Evolutionary conservation across 2,797 vertebrate genomes (phyloP).

Genomic region (Aplochiton taeniatus): DNA sequence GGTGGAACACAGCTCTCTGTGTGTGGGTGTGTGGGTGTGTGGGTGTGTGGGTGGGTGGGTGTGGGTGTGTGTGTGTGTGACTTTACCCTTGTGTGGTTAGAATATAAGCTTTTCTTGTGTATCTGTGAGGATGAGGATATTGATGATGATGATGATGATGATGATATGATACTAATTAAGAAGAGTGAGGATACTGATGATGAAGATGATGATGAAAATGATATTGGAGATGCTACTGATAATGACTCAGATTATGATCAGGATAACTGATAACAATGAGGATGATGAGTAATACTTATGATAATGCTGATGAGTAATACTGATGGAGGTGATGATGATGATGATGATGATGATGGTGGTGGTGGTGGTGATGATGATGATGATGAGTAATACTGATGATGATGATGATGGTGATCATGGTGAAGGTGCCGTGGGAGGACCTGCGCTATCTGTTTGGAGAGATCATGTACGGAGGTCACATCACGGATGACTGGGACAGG

Average conservation of each 20-base stretch:
- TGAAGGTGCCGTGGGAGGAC: conserved; percentile 79
- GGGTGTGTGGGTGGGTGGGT: conserved; percentile 4
- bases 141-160: no score
- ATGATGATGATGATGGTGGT: no score
- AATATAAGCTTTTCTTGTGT: no score
- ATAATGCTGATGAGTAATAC: not conserved
- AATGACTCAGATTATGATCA: no score
- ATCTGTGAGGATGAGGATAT: no score
- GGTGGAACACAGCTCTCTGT: conserved; percentile 44
- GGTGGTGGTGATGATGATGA: no score
- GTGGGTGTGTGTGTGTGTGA: not conserved
- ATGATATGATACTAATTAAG: no score
- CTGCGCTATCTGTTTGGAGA: conserved; percentile 83
- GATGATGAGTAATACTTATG: conserved; percentile 12
- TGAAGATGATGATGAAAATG: no score
- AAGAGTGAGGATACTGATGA: no score
- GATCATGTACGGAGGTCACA: conserved; percentile 81
- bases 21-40: not conserved
- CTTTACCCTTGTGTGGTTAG: conserved; percentile 8
- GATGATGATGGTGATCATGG: conserved; percentile 7
- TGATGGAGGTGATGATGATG: no score
- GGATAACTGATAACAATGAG: not conserved
- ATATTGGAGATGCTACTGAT: no score
- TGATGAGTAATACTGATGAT: not conserved
- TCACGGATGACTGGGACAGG: conserved; percentile 81